Evolutionary conservation across 2,888 invertebrate genomes (phyloP).

Genomic region (Drosophila stalkeri): DNA sequence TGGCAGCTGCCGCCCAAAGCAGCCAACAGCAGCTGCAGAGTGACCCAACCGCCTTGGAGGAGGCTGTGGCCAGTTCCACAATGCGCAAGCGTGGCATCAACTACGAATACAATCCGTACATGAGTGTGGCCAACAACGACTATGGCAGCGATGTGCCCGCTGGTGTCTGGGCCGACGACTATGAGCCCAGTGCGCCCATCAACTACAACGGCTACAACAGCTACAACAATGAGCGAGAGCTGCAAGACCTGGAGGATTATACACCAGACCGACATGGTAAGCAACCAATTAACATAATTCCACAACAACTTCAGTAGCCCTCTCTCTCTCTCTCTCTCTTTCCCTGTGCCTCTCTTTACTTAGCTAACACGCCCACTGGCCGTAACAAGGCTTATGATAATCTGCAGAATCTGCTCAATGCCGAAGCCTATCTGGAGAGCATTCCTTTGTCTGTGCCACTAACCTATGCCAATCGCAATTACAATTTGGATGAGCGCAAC

Average conservation of each 20-base stretch:
- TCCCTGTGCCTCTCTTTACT: background rate
- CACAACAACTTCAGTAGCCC: background rate
- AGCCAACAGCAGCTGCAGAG: conserved; percentile 72
- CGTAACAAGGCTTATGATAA: conserved; percentile 84
- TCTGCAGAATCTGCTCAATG: conserved; percentile 83
- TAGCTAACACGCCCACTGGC: conserved; percentile 44
- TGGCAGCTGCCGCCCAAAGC: conserved; percentile 79
- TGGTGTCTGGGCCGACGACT: conserved; percentile 83
- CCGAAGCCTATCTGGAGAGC: conserved; percentile 83
- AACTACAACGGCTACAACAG: conserved; percentile 52
- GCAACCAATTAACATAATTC: conserved; percentile 3
- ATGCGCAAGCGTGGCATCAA: conserved; percentile 84
- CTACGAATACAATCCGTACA: conserved; percentile 73
- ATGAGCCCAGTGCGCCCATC: conserved; percentile 76
- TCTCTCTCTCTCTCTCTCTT: background rate
- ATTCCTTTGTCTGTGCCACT: conserved; percentile 82
- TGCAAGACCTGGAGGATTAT: conserved; percentile 84
- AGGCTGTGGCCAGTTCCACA: conserved; percentile 69
- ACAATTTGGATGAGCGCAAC: conserved; percentile 81
- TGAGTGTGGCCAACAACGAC: conserved; percentile 39
- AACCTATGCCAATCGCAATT: conserved; percentile 82
- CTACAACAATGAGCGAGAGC: conserved; percentile 73
- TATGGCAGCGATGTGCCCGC: conserved; percentile 72
- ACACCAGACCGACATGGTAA: conserved; percentile 77
- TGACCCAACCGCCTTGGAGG: conserved; percentile 58